These are phyloP conservation scores for Hypomesus transpacificus DNA, from an alignment of 2,113 vertebrate species.

Conservation along the genomic window DNA sequence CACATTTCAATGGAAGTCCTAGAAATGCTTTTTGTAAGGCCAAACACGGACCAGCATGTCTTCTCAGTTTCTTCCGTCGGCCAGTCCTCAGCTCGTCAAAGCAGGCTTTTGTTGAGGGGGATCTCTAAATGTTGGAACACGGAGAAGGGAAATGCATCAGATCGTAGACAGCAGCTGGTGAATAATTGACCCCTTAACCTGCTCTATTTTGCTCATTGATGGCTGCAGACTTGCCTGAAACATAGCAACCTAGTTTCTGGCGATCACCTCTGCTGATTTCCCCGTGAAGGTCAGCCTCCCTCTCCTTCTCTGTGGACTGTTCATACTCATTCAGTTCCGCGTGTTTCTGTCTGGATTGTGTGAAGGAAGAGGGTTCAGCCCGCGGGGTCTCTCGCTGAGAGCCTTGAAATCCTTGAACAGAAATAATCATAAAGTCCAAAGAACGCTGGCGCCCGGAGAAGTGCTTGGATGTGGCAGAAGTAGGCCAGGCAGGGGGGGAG, in stretches of 20 bases:
- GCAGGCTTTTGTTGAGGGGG: slow-evolving; percentile 47
- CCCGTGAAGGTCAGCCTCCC: slow-evolving; percentile 26
- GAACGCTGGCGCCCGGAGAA: not conserved
- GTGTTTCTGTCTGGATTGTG: slow-evolving; percentile 35
- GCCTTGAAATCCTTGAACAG: slow-evolving; percentile 18
- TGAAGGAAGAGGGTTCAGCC: slow-evolving; percentile 23
- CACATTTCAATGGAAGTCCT: slow-evolving; percentile 44
- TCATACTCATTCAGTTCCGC: slow-evolving; percentile 26
- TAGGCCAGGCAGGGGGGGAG: not conserved
- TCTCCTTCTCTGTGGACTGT: slow-evolving; percentile 28
- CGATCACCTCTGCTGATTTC: slow-evolving; percentile 34
- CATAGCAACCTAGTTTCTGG: slow-evolving; percentile 29
- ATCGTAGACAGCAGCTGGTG: slow-evolving; percentile 32
- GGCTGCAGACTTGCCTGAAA: slow-evolving; percentile 22
- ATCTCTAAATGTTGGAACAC: slow-evolving; percentile 23
- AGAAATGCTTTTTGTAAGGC: slow-evolving; percentile 53
- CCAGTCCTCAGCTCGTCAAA: slow-evolving; percentile 22
- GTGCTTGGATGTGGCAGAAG: slow-evolving; percentile 1
- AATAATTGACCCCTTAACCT: slow-evolving; percentile 37
- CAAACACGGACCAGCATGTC: slow-evolving; percentile 19
- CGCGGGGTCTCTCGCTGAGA: slow-evolving; percentile 26
- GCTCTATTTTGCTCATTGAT: slow-evolving; percentile 36
- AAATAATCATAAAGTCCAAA: slow-evolving; percentile 1
- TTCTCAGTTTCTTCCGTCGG: slow-evolving; percentile 22
- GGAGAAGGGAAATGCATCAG: slow-evolving; percentile 32